Base-by-base conservation (phyloP, 2,797 vertebrate genomes). In the Molossus molossus region DNA sequence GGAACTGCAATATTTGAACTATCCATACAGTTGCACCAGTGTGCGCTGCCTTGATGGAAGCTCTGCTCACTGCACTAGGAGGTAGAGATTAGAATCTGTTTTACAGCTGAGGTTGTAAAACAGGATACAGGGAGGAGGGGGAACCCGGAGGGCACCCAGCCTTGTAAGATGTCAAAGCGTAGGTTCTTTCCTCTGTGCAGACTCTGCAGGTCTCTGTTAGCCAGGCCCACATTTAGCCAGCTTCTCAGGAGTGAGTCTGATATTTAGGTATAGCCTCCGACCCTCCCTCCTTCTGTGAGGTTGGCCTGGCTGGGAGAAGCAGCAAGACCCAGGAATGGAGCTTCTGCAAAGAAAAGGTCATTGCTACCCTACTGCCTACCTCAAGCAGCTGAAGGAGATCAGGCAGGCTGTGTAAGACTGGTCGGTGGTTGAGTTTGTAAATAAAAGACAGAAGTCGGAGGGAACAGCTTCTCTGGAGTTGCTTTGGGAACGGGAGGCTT, bases 391-490 rank as follows among this genome's bases (percentile, higher is more conserved):
- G 13, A 29, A 20, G 37, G 70, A 65, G 40, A n/a, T 14, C 55
- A 0, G 25, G 27, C 23, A 60, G 64, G 6, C 45, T 37, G 14
- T 14, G 2, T 0, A 3, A 57, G 20, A 9, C 15, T 0, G 0
- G 50, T 23, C 20, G 0, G 2, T 17, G 55, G 13, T 57, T 60
- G n/a, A 1, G 13, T 76, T 37, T 48, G 45, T 79, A 57, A 93
- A 40, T 23, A 14, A 67, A 82, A 27, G 10, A 48, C 8, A 3
- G 29, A 50, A 57, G 9, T 29, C 21, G 1, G 33, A 20, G 5
- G 81, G 67, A 6, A n/a, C 57, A 13, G 29, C 48, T 94, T 94
- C 79, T 50, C 93, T 65, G 48, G 82, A 70, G 53, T 45, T 86
- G 65, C 50, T 83, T 76, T 80, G n/a, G 64, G n/a, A 79, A 75